Base-by-base conservation (phyloP, 2,888 invertebrate genomes). In the Acronicta alni region DNA sequence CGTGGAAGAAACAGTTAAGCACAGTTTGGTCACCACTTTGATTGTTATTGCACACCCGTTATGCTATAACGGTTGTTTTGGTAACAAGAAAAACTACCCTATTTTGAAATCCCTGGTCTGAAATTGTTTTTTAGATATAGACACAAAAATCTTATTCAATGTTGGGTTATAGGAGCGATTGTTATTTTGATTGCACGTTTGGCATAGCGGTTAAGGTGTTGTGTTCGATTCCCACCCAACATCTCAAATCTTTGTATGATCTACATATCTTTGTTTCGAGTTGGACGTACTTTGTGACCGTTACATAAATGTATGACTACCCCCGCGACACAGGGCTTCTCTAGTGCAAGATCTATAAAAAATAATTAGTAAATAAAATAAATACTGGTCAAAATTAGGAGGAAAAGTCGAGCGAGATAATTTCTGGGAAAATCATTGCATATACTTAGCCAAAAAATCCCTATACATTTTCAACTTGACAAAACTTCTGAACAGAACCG, bases 401-500 rank as follows among this genome's bases (percentile, higher is more conserved):
- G 6, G 35, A 35, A 35, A n/a, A n/a, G n/a, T 35, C n/a, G 3
- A 30, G 30, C 30, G 30, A 12, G 12, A 32, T 32, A 35, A 35
- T n/a, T 35, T 35, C 35, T 1, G 10, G n/a, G 5, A n/a, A n/a
- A n/a, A 61, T 20, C 18, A 9, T 41, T n/a, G 17, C 41, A 38
- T 46, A 41, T 15, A 26, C 15, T 32, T 46, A 17, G n/a, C 12
- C 5, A 4, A 45, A 41, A 12, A 49, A 45, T 53, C 20, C 14
- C 17, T 12, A 15, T 8, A 49, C 20, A 54, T 58, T 57, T 23
- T 23, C 12, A 48, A 63, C 54, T 46, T 43, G 39, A 48, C 45
- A 26, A 45, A 59, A 9, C 23, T 56, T 45, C 42, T 44, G 54
- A 64, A 47, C 32, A 37, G 23, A 56, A 30, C 47, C 37, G 41